Percentiles rank a stretch among this genome's conserved stretches.
Evolutionary conservation across 1,140 invertebrate species (phyloP).

Genomic region (Atta cephalotes): DNA sequence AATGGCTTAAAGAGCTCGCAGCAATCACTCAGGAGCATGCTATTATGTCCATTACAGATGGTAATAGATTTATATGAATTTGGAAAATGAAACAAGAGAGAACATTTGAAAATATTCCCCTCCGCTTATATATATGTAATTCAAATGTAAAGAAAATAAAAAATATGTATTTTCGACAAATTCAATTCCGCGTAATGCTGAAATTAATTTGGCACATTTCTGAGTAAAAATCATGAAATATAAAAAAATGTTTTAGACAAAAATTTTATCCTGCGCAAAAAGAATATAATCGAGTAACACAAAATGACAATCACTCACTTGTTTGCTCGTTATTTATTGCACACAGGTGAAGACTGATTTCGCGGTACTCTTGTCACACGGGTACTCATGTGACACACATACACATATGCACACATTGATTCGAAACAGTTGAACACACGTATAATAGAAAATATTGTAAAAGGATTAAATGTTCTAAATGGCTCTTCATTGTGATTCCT

Average conservation of each 20-base stretch:
- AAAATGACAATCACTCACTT: too few species aligned
- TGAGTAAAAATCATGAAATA: not conserved
- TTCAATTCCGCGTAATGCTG: not conserved
- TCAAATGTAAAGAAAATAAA: not conserved
- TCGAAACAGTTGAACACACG: too few species aligned
- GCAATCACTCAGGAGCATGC: constrained; percentile 96
- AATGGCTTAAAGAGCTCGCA: constrained; percentile 97
- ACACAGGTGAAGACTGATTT: too few species aligned
- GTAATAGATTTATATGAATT: constrained; percentile 62
- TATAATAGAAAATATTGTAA: too few species aligned
- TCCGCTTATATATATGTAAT: not conserved
- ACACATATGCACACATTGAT: too few species aligned
- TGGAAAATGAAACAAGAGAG: constrained; percentile 19
- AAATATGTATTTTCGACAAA: not conserved
- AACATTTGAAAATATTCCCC: constrained; percentile 21
- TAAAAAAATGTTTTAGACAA: not conserved
- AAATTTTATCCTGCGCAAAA: not conserved
- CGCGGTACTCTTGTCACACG: too few species aligned
- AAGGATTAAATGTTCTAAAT: too few species aligned
- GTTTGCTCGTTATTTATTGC: too few species aligned
- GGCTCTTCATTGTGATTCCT: too few species aligned
- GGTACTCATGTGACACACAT: too few species aligned
- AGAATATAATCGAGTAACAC: too few species aligned
- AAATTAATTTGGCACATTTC: not conserved
- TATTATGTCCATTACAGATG: constrained; percentile 86